A percentile compares a stretch with the other conserved stretches of the same genome.
Evolutionary conservation across 2,888 invertebrate species (phyloP).

Genomic region (Aporophyla nigra): DNA sequence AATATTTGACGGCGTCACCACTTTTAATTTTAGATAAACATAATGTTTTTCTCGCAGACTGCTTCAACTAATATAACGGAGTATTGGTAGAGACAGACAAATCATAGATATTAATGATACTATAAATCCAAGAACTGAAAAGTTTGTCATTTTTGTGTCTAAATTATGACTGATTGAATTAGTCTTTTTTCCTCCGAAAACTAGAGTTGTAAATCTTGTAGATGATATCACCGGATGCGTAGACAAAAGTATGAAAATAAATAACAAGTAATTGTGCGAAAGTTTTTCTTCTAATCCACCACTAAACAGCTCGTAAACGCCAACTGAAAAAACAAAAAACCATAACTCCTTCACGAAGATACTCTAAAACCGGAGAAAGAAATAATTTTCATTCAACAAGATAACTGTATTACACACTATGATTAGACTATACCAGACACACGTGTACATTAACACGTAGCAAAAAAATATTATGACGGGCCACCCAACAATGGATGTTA

Average conservation of each 20-base stretch:
- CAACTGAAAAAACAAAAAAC: constrained; percentile 10
- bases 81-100: constrained; percentile 25
- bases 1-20: constrained; percentile 14
- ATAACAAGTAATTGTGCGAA: constrained; percentile 26
- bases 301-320: constrained; percentile 37
- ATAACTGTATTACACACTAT: constrained; percentile 18
- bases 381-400: constrained; percentile 17
- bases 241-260: constrained; percentile 35
- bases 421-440: constrained; percentile 8
- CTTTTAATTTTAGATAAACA: constrained; percentile 33
- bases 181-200: not conserved
- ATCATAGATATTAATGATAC: constrained; percentile 33
- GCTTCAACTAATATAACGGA: not conserved
- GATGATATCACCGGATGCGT: not conserved
- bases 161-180: constrained; percentile 10
- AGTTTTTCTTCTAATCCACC: constrained; percentile 16
- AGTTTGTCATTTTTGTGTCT: constrained; percentile 18
- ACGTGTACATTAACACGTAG: constrained; percentile 21
- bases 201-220: constrained; percentile 1
- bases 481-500: constrained; percentile 30
- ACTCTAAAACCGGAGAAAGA: constrained; percentile 9
- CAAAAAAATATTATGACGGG: constrained; percentile 41
- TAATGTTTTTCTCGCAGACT: constrained; percentile 5
- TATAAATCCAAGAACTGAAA: constrained; percentile 24
- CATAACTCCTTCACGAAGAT: constrained; percentile 7